Conservation (phyloP, 2,888 invertebrate species). For the Eucera pruinosa region DNA sequence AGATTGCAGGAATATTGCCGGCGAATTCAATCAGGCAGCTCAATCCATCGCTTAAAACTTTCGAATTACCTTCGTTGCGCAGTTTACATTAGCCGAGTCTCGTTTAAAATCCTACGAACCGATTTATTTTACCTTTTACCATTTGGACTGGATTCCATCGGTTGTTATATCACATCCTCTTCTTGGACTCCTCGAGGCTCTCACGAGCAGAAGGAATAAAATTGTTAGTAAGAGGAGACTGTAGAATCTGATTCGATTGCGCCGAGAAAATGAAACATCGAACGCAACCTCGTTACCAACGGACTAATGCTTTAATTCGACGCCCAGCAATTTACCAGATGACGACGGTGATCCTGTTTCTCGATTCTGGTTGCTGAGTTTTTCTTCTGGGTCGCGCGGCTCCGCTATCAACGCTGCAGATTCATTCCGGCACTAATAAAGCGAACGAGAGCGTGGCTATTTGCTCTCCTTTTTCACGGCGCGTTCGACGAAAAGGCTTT, state of each 20-base stretch:
- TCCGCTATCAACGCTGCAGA: neutral
- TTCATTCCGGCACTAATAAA: conserved; percentile 61
- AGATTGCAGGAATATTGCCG: conserved; percentile 24
- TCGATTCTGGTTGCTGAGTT: conserved; percentile 1
- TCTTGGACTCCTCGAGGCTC: neutral
- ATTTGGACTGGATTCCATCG: neutral
- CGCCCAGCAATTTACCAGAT: conserved; percentile 57
- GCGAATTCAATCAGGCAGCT: conserved; percentile 43
- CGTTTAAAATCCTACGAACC: conserved; percentile 42
- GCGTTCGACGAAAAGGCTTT: conserved; percentile 54
- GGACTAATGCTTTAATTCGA: conserved; percentile 44
- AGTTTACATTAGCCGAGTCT: conserved; percentile 35
- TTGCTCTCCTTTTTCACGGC: conserved; percentile 51
- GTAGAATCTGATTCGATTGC: conserved; percentile 11
- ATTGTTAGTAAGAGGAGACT: conserved; percentile 18
- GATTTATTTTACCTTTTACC: conserved; percentile 28
- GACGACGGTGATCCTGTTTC: conserved; percentile 44
- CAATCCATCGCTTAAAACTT: conserved; percentile 54
- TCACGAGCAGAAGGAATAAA: neutral
- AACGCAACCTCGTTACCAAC: conserved; percentile 40
- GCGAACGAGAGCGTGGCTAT: conserved; percentile 41
- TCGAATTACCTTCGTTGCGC: conserved; percentile 42
- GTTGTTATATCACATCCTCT: neutral
- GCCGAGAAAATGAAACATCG: conserved; percentile 13
- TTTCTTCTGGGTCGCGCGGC: conserved; percentile 30